phyloP scores from a whole-genome alignment of 2,888 invertebrate species.

The Lochmaea crataegi region DNA sequence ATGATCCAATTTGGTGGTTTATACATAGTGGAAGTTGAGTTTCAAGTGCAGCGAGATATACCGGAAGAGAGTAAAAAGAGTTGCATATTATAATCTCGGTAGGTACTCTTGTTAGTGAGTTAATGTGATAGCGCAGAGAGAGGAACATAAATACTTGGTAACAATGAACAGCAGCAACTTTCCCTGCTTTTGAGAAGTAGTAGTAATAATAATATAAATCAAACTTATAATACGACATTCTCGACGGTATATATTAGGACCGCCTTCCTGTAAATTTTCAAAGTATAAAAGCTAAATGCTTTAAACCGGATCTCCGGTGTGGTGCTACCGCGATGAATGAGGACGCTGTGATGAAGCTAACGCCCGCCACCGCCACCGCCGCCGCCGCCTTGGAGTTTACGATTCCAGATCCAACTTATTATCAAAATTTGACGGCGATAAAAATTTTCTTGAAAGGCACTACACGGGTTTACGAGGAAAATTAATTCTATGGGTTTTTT shows the following conservation, averaged over 20 bases:
- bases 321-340: slow-evolving; percentile 30
- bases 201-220: slow-evolving; percentile 50
- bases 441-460: not conserved
- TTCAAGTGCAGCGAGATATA: slow-evolving; percentile 5
- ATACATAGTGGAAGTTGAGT: not conserved
- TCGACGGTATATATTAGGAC: slow-evolving; percentile 54
- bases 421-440: slow-evolving; percentile 43
- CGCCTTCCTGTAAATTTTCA: slow-evolving; percentile 50
- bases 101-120: not conserved
- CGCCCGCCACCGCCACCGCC: not conserved
- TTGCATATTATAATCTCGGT: slow-evolving; percentile 19
- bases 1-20: not conserved
- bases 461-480: not conserved
- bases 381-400: slow-evolving; percentile 43
- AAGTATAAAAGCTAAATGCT: slow-evolving; percentile 50
- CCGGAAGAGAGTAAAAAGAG: slow-evolving; percentile 1
- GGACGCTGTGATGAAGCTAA: slow-evolving; percentile 29
- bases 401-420: slow-evolving; percentile 50
- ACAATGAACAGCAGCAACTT: slow-evolving; percentile 53
- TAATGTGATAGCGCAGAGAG: slow-evolving; percentile 30
- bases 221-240: slow-evolving; percentile 54
- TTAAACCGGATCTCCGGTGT: slow-evolving; percentile 45
- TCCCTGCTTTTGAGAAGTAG: slow-evolving; percentile 32
- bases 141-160: slow-evolving; percentile 40
- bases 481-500: no score